Evolutionary conservation across 2,797 vertebrate species (phyloP).

Genomic region (Muraenolepis orangiensis): DNA sequence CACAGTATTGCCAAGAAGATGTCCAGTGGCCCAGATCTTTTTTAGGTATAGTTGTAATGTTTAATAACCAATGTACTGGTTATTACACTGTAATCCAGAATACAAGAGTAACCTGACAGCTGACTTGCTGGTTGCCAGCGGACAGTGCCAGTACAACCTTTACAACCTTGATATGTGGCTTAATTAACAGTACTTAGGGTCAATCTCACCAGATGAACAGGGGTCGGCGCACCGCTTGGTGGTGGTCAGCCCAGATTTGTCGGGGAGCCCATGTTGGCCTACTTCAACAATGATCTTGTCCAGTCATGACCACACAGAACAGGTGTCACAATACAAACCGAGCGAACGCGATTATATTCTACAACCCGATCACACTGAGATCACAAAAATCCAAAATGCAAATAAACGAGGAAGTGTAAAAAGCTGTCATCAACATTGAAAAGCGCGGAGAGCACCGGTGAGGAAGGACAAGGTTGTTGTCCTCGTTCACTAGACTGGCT

Average conservation of each 20-base stretch:
- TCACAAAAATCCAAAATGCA: neutral
- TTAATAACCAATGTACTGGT: neutral
- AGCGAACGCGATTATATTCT: conserved; percentile 7
- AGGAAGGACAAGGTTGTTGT: conserved; percentile 43
- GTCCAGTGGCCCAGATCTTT: neutral
- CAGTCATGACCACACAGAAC: neutral
- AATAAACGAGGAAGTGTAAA: neutral
- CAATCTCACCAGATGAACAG: neutral
- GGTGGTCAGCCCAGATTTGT: neutral
- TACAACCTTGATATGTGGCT: neutral
- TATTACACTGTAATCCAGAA: too few relatives aligned
- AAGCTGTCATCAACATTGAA: neutral
- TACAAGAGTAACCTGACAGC: neutral
- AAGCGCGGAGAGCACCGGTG: neutral
- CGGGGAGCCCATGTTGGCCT: neutral
- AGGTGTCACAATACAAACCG: conserved; percentile 6
- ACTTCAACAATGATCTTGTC: conserved; percentile 7
- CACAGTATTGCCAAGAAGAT: neutral
- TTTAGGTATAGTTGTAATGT: neutral
- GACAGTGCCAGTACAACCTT: neutral
- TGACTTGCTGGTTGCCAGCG: neutral
- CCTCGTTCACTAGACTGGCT: conserved; percentile 43
- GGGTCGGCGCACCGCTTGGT: neutral
- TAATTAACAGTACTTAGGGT: neutral
- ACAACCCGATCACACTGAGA: neutral